Conservation (phyloP, 2,888 invertebrate species). For the Hirudinaria manillensis region DNA sequence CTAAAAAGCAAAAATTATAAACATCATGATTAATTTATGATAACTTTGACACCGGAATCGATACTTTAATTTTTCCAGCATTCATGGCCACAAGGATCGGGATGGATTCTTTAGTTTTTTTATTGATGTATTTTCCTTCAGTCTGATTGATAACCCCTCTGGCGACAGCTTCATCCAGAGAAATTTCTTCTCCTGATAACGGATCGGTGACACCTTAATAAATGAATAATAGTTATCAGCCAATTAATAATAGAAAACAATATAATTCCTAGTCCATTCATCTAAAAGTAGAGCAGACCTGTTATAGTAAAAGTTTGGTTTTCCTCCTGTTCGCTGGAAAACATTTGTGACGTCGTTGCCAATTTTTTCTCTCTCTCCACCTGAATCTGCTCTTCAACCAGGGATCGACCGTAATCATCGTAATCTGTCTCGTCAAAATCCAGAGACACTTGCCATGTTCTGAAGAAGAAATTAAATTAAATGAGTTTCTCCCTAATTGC, state of each 20-base stretch:
- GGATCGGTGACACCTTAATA: conserved; percentile 36
- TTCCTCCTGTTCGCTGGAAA: conserved; percentile 36
- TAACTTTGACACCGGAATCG: not conserved
- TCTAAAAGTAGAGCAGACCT: conserved; percentile 40
- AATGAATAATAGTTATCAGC: not conserved
- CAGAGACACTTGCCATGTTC: conserved; percentile 31
- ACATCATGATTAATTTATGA: not conserved
- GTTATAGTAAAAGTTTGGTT: conserved; percentile 37
- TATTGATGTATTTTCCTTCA: conserved; percentile 37
- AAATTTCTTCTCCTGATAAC: conserved; percentile 34
- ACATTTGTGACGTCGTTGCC: conserved; percentile 33
- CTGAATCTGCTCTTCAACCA: conserved; percentile 17
- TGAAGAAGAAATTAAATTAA: not conserved
- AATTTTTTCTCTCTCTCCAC: conserved; percentile 30
- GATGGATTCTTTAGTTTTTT: conserved; percentile 36
- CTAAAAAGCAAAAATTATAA: not conserved
- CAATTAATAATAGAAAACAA: not conserved
- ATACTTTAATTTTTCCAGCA: conserved; percentile 44
- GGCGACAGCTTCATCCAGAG: conserved; percentile 37
- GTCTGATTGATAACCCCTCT: conserved; percentile 33
- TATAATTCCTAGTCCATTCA: not conserved
- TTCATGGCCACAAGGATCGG: conserved; percentile 50
- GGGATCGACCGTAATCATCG: conserved; percentile 3
- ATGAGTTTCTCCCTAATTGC: too few relatives aligned
- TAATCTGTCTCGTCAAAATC: conserved; percentile 26